Percentiles rank a stretch among this genome's conserved stretches.
These are phyloP conservation scores for Eristalinus aeneus DNA, from an alignment of 2,888 invertebrate species.

Conservation along the genomic window DNA sequence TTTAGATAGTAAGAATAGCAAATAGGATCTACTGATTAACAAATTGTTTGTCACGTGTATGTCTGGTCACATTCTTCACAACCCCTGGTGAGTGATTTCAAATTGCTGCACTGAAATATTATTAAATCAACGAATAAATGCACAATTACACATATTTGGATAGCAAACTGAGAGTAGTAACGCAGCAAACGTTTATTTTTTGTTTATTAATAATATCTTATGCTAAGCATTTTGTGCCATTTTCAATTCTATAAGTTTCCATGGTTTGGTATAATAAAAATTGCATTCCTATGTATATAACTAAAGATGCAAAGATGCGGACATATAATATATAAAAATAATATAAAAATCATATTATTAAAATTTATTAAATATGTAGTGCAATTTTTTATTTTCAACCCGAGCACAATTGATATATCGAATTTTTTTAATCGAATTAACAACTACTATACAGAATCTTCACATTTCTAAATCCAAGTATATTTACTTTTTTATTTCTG, in stretches of 20 bases:
- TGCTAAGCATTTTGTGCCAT: conserved; percentile 53
- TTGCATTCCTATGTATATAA: conserved; percentile 61
- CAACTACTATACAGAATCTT: conserved; percentile 57
- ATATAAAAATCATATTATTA: neutral
- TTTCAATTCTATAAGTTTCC: conserved; percentile 10
- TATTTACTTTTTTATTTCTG: conserved; percentile 36
- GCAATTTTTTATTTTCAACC: conserved; percentile 61
- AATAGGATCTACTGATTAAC: conserved; percentile 31
- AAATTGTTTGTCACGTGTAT: conserved; percentile 1
- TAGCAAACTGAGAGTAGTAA: neutral
- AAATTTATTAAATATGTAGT: conserved; percentile 26
- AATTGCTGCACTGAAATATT: neutral
- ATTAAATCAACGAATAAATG: conserved; percentile 30
- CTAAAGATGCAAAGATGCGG: neutral
- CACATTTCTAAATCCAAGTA: conserved; percentile 35
- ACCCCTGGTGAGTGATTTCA: neutral
- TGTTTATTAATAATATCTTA: conserved; percentile 9
- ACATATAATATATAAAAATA: conserved; percentile 5
- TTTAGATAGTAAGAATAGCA: conserved; percentile 78
- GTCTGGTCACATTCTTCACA: conserved; percentile 3
- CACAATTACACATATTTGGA: neutral
- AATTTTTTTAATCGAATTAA: conserved; percentile 65
- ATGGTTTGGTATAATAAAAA: conserved; percentile 15
- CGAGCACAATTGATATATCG: conserved; percentile 60
- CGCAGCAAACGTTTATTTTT: neutral